phyloP scores from a whole-genome alignment of 2,113 vertebrate genomes.

The Phasianus colchicus region DNA sequence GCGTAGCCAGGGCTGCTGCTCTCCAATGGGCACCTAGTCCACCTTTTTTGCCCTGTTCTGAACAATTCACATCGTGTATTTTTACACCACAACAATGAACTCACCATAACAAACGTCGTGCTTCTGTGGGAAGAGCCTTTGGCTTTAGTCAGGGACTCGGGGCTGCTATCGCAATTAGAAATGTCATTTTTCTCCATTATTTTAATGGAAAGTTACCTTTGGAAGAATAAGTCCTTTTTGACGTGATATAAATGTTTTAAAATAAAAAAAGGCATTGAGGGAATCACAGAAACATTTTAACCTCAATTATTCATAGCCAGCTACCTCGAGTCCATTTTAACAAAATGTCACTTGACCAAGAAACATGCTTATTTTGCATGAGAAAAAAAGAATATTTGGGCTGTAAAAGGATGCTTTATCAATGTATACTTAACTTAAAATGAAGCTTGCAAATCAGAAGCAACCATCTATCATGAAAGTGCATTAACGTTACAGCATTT shows the following conservation, averaged over 20 bases:
- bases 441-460: constrained; percentile 73
- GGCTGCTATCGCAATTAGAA: constrained; percentile 66
- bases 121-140: constrained; percentile 11
- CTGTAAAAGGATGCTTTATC: constrained; percentile 63
- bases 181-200: constrained; percentile 73
- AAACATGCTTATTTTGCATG: constrained; percentile 78
- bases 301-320: constrained; percentile 88
- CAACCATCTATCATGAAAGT: constrained; percentile 60
- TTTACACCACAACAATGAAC: constrained; percentile 13
- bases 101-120: not conserved
- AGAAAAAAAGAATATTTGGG: constrained; percentile 47
- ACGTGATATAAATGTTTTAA: constrained; percentile 88
- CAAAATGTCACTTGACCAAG: constrained; percentile 86
- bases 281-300: constrained; percentile 87
- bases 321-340: constrained; percentile 80
- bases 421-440: constrained; percentile 75
- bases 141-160: not conserved
- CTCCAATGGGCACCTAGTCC: constrained; percentile 40
- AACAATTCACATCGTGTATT: constrained; percentile 47
- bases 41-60: constrained; percentile 53
- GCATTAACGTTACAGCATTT: constrained; percentile 46
- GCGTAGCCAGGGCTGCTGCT: constrained; percentile 47
- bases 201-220: constrained; percentile 86
- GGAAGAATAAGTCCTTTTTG: constrained; percentile 83
- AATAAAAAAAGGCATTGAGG: constrained; percentile 76